These are phyloP conservation scores for Zeus faber DNA, from an alignment of 2,113 vertebrate species.

Conservation along the genomic window DNA sequence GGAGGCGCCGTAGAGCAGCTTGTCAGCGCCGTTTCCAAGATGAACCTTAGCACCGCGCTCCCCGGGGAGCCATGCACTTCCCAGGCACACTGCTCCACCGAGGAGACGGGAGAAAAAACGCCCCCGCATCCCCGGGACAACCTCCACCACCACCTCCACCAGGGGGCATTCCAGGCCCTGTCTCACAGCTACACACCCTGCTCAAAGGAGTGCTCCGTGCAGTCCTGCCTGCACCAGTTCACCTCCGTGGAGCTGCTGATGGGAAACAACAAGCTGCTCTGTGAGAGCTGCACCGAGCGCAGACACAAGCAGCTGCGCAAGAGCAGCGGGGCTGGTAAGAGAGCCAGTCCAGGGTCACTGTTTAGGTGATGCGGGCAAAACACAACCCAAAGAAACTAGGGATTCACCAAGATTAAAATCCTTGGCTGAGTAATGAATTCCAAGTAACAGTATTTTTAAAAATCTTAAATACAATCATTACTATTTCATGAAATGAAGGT, in stretches of 20 bases:
- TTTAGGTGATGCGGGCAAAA: not conserved
- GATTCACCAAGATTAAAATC: too few relatives aligned
- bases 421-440: too few relatives aligned
- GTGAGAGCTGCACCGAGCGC: constrained; percentile 89
- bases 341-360: not conserved
- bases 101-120: constrained; percentile 57
- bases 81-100: constrained; percentile 42
- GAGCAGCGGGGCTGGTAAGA: constrained; percentile 77
- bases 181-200: constrained; percentile 89
- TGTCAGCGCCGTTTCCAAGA: constrained; percentile 78
- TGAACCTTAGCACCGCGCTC: constrained; percentile 67
- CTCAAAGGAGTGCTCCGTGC: constrained; percentile 96
- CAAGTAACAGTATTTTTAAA: too few relatives aligned
- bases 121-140: constrained; percentile 44
- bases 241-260: constrained; percentile 94
- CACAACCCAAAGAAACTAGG: not conserved
- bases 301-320: constrained; percentile 79
- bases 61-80: constrained; percentile 61
- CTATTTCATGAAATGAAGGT: too few relatives aligned
- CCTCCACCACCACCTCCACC: constrained; percentile 52
- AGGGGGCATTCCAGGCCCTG: constrained; percentile 90
- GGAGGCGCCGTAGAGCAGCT: constrained; percentile 70
- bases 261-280: constrained; percentile 97
- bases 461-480: too few relatives aligned
- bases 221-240: constrained; percentile 96